Evolutionary conservation across 2,797 vertebrate species (phyloP).

Genomic region (Gymnocypris eckloni): DNA sequence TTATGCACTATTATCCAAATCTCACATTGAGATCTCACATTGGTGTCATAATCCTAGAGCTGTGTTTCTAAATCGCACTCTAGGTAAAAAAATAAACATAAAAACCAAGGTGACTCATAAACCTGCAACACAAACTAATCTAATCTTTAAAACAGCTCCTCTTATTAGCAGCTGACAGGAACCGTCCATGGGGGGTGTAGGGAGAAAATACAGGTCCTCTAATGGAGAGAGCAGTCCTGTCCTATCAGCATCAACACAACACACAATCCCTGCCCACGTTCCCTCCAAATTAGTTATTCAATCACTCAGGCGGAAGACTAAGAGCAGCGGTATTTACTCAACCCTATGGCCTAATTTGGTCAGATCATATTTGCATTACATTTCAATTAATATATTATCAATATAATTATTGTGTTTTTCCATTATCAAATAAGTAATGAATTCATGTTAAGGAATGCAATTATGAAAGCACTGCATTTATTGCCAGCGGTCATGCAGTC

Average conservation of each 20-base stretch:
- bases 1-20: not conserved
- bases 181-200: not conserved
- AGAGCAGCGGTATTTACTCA: conserved; percentile 45
- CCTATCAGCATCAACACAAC: conserved; percentile 35
- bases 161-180: conserved; percentile 19
- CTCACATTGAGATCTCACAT: not conserved
- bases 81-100: not conserved
- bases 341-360: conserved; percentile 52
- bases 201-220: not conserved
- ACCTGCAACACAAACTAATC: not conserved
- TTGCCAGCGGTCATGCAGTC: conserved; percentile 64
- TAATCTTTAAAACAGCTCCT: conserved; percentile 11
- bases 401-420: conserved; percentile 55
- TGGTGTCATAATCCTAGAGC: not conserved
- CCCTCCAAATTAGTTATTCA: conserved; percentile 30
- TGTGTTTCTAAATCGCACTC: not conserved
- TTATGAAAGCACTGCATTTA: conserved; percentile 67
- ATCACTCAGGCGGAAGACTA: conserved; percentile 47
- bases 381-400: conserved; percentile 64
- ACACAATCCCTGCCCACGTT: not conserved
- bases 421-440: conserved; percentile 67
- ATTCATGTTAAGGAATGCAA: conserved; percentile 67
- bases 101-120: not conserved
- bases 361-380: conserved; percentile 53
- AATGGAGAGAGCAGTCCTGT: conserved; percentile 31